Base-by-base conservation (phyloP, 2,888 invertebrate genomes). In the Andrena dorsata region DNA sequence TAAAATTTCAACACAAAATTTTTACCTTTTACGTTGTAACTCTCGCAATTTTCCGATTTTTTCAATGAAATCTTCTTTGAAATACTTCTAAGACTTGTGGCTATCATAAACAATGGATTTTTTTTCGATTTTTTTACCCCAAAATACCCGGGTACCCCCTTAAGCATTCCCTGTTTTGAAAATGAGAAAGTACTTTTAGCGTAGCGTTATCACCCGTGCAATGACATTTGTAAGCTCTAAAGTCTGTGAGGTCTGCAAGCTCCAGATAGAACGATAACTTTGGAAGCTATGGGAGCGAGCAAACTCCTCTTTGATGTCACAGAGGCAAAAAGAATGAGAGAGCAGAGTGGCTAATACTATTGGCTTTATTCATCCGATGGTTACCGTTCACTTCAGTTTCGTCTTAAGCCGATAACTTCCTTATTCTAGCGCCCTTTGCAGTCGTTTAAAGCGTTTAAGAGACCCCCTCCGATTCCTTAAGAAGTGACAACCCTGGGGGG, bases 391-490 rank as follows among this genome's bases (percentile, higher is more conserved):
- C 61, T 47, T 35, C 73, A 72, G 30, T 56, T 76, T 76, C 65
- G 56, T 60, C 76, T 75, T 86, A 87, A 88, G 84, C 87, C 85
- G 89, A 87, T 88, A 88, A 89, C 84, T 87, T 88, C 85, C 83
- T 88, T 86, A 87, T 82, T 75, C 81, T 71, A 41, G 26, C 49
- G 71, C 79, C 61, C 76, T 82, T 82, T 74, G 63, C 85, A 75
- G 85, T 68, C 85, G 78, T 85, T 85, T 85, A 76, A 85, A 85
- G 85, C 85, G 75, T 85, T 85, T 82, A 85, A 85, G 82, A 82
- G 84, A 76, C 85, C 74, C 63, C 63, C 82, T 49, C 35, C 60
- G 63, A 76, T 80, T 65, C 73, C 71, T 79, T 71, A 75, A 66
- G 79, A 61, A 72, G 72, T 61, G 80, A 84, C 76, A 80, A 84